Percentiles rank a stretch among this genome's conserved stretches.
Conservation (phyloP, 2,888 invertebrate species). For the Coelogynopora nodosa region DNA sequence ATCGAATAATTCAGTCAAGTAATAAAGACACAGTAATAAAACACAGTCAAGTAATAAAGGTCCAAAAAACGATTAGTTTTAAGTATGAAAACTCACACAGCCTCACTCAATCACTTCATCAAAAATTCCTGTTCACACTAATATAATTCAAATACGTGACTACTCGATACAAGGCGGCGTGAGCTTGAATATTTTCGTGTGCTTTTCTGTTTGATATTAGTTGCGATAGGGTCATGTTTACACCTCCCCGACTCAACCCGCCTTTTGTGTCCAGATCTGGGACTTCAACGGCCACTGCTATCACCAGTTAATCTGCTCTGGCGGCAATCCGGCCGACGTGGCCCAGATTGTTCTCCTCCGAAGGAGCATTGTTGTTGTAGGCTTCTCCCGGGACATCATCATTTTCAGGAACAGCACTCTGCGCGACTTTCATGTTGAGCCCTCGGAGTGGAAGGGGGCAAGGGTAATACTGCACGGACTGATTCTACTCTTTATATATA, state of each 20-base stretch:
- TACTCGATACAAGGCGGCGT: background rate
- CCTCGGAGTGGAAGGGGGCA: conserved; percentile 61
- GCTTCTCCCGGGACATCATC: conserved; percentile 53
- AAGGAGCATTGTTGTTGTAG: conserved; percentile 57
- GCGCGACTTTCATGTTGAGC: conserved; percentile 55
- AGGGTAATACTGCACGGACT: no score
- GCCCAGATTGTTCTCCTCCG: conserved; percentile 59
- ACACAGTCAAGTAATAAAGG: no score
- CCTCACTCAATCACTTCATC: no score
- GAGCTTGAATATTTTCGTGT: background rate
- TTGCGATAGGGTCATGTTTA: background rate
- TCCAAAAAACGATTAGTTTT: no score
- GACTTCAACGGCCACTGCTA: conserved; percentile 62
- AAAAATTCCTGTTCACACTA: no score
- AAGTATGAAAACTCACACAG: no score
- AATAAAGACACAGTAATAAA: no score
- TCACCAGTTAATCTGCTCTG: conserved; percentile 57
- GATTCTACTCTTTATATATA: no score
- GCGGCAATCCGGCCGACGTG: conserved; percentile 59
- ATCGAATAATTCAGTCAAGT: no score
- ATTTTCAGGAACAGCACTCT: conserved; percentile 58
- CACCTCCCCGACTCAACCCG: background rate
- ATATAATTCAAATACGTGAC: no score
- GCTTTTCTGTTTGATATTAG: no score
- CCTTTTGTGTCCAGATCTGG: conserved; percentile 55